Conservation (phyloP, 2,888 invertebrate genomes). For the Acanthacorydalis orientalis region DNA sequence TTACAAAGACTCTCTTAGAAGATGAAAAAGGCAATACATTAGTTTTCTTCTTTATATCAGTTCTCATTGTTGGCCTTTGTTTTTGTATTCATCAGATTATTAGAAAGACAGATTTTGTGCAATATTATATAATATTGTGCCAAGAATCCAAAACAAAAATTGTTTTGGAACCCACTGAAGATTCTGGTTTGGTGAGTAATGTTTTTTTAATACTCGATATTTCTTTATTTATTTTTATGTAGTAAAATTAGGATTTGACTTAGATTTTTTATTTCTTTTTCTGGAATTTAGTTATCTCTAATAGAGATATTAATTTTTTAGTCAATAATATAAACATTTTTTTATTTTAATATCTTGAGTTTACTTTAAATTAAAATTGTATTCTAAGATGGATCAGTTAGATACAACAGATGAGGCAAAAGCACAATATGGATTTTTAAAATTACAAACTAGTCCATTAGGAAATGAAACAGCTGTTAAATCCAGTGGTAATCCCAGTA, state of each 20-base stretch:
- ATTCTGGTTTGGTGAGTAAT: conserved; percentile 51
- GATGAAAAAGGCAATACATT: conserved; percentile 70
- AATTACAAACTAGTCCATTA: conserved; percentile 54
- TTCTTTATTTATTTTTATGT: conserved; percentile 6
- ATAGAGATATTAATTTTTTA: not conserved
- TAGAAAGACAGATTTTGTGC: conserved; percentile 64
- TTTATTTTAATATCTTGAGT: conserved; percentile 2
- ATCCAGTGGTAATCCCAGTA: conserved; percentile 19
- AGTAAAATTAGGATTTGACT: conserved; percentile 1
- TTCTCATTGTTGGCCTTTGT: conserved; percentile 57
- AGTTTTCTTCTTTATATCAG: conserved; percentile 71
- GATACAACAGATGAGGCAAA: conserved; percentile 32
- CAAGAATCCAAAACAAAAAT: conserved; percentile 61
- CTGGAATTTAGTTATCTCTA: not conserved
- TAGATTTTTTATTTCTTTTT: conserved; percentile 5
- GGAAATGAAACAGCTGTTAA: conserved; percentile 15
- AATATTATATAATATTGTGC: conserved; percentile 61
- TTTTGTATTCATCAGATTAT: conserved; percentile 62
- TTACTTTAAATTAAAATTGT: conserved; percentile 1
- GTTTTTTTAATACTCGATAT: conserved; percentile 5
- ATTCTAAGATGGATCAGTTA: conserved; percentile 39
- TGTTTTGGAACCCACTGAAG: conserved; percentile 70
- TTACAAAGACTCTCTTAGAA: conserved; percentile 54
- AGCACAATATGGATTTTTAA: conserved; percentile 56
- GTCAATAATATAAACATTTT: not conserved